phyloP scores from a whole-genome alignment of 2,113 vertebrate species.

The Columba livia region DNA sequence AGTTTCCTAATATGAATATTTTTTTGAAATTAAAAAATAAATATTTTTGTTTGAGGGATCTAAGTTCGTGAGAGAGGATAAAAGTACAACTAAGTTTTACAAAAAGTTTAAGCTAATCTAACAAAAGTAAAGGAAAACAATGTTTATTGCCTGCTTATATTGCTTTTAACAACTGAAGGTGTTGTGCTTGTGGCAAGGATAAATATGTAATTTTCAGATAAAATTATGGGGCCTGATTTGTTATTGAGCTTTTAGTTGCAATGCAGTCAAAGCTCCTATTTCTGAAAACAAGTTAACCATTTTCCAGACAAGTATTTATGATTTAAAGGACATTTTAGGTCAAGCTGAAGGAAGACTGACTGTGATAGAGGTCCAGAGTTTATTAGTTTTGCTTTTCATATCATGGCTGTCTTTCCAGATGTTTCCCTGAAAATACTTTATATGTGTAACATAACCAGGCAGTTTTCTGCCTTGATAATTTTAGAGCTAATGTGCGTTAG shows the following conservation, averaged over 20 bases:
- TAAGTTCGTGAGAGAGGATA: neutral
- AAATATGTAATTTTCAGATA: neutral
- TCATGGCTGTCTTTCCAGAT: neutral
- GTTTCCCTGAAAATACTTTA: neutral
- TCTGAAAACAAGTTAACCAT: neutral
- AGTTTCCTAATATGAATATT: neutral
- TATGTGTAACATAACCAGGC: neutral
- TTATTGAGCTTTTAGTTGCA: neutral
- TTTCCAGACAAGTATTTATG: neutral
- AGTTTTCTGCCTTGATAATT: neutral
- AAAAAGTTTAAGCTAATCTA: neutral
- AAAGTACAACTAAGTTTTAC: neutral
- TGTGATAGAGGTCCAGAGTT: neutral
- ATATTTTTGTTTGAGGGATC: neutral
- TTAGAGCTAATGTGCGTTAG: neutral
- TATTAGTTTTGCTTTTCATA: neutral
- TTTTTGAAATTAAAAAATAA: neutral
- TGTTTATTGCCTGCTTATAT: neutral
- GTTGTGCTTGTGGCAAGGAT: neutral
- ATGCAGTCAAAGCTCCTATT: neutral
- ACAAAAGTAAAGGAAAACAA: neutral
- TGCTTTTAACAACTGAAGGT: neutral
- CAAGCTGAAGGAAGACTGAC: neutral
- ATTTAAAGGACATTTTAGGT: neutral
- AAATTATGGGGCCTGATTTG: neutral